These are phyloP conservation scores for Motacilla alba DNA, from an alignment of 2,113 vertebrate species.

Conservation along the genomic window DNA sequence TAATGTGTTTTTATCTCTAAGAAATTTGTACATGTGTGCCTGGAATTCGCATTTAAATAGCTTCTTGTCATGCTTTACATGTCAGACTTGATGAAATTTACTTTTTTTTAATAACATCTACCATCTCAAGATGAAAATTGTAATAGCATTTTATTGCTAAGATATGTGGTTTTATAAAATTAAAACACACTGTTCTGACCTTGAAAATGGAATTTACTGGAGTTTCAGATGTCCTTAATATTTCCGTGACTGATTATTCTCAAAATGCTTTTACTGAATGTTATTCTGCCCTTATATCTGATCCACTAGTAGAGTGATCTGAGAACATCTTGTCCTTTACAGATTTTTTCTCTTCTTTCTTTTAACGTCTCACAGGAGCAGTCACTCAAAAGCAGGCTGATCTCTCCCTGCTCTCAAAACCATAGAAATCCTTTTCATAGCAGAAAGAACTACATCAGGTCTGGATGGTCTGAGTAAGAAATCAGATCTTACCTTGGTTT, in stretches of 20 bases:
- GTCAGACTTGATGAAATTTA: background rate
- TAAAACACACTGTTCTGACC: background rate
- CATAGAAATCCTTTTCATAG: background rate
- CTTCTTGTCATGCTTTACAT: background rate
- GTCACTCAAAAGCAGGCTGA: background rate
- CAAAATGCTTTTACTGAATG: background rate
- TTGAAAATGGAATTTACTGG: background rate
- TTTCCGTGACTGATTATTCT: background rate
- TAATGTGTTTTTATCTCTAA: background rate
- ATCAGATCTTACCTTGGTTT: background rate
- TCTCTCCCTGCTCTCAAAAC: background rate
- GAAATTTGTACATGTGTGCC: background rate
- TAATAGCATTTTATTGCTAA: background rate
- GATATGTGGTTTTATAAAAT: background rate
- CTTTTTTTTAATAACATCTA: background rate
- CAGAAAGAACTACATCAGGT: background rate
- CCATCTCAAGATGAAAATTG: background rate
- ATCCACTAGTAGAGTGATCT: background rate
- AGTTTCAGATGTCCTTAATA: background rate
- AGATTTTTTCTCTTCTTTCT: background rate
- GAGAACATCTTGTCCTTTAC: background rate
- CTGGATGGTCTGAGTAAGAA: background rate
- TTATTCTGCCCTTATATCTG: background rate
- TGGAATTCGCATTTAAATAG: background rate
- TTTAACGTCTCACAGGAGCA: background rate